Base-by-base conservation (phyloP, 23 tunicate genomes). In the Aplidium turbinatum region DNA sequence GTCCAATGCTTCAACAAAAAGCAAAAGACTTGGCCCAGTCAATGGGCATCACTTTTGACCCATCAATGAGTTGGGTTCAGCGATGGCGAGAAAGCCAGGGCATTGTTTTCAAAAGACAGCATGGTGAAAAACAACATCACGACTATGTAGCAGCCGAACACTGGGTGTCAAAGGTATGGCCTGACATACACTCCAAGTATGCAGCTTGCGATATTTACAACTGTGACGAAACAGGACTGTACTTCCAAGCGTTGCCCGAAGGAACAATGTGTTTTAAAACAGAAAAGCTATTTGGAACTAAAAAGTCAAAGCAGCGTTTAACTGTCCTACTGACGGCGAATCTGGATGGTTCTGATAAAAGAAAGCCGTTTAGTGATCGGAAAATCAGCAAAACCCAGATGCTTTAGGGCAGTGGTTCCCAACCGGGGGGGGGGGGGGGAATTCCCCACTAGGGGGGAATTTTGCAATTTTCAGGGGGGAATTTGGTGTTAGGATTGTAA, bases 1-100 rank as follows among this genome's bases (percentile, higher is more conserved):
- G 78, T 30, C 63, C 78, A 50, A 50, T 72, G 78, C 78, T 72
- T 22, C 63, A 53, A 50, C 42, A 72, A 45, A 72, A 69, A 69
- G 57, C 75, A 1, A 69, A 69, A 40, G 31, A 69, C 39, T 69
- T 69, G 39, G 75, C 4, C 31, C 46, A 65, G 6, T 3, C 42
- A 35, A 69, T 46, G 39, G 75, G 31, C 31, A 29, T 39, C 27
- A 46, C 21, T 33, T 69, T 69, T 46, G 75, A 69, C 31, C 57
- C 57, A 2, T 69, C 57, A 40, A 32, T 5, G 22, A 24, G 75
- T n/a, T 69, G 57, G 75, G 57, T 67, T 36, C 54, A 38, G 52
- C 31, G 57, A 47, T 70, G 58, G 77, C 73, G 26, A 28, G 75
- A 68, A 22, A 30, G 31, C 9, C 54, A 68, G 35, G 29, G 21